These are phyloP conservation scores for Cryptocheilus praepositus DNA, from an alignment of 2,888 invertebrate species.

Conservation along the genomic window DNA sequence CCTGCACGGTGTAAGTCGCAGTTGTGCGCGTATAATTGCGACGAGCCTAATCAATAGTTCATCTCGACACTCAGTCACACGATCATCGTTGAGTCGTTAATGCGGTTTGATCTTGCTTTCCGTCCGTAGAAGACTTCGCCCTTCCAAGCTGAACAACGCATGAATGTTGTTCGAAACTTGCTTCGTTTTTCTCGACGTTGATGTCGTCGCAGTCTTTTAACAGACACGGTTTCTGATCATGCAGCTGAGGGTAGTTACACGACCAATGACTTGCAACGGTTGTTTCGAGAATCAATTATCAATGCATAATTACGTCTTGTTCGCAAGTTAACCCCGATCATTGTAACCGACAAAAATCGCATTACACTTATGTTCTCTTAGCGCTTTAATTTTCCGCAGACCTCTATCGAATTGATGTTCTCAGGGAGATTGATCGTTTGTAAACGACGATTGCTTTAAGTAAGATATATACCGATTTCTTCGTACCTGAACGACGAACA, in stretches of 20 bases:
- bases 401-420: slow-evolving; percentile 23
- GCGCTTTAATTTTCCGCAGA: slow-evolving; percentile 27
- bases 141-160: too few species aligned
- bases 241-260: slow-evolving; percentile 47
- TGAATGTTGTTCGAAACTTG: neutral
- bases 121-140: neutral
- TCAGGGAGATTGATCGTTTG: slow-evolving; percentile 30
- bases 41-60: slow-evolving; percentile 14
- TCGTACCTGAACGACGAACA: slow-evolving; percentile 30
- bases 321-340: slow-evolving; percentile 13
- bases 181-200: slow-evolving; percentile 7
- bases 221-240: slow-evolving; percentile 45
- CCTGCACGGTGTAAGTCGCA: slow-evolving; percentile 36
- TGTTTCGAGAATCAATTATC: too few species aligned
- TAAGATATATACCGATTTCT: slow-evolving; percentile 20
- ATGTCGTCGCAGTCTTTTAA: too few species aligned
- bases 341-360: slow-evolving; percentile 21
- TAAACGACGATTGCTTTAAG: slow-evolving; percentile 12
- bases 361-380: slow-evolving; percentile 29
- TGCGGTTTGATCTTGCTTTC: slow-evolving; percentile 20
- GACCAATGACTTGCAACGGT: too few species aligned
- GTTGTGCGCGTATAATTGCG: slow-evolving; percentile 24
- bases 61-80: slow-evolving; percentile 16
- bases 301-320: neutral
- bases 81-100: slow-evolving; percentile 1